Evolutionary conservation across 2,888 invertebrate species (phyloP), one percentile per base, ranked within the genome.

Genomic region (Pocota personata): DNA sequence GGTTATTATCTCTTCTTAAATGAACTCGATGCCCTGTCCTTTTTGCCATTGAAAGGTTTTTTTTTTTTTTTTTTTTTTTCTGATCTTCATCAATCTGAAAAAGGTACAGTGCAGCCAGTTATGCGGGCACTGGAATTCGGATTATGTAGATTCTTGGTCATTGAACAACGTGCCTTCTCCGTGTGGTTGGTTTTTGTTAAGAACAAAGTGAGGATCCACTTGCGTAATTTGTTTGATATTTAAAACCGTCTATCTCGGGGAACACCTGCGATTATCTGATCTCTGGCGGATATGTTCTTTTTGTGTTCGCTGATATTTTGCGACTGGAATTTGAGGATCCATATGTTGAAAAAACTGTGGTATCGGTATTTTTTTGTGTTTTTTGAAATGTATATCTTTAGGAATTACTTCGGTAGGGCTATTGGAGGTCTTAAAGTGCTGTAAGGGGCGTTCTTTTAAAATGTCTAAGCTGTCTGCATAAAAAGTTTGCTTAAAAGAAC

Each of bases 231-330:
- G 86, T 82, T 86, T 86, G 86, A 86, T 86, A 86, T 86, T 86
- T 72, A 86, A 86, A 86, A 86, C 86, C 86, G 60, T 76, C 60
- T 35, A 60, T 55, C 16, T 40, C 14, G 66, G 60, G 73, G 86
- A 82, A 86, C 86, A 86, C 86, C 86, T 86, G 86, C 82, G 86
- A 86, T 77, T 82, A 86, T 86, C 82, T 86, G 86, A 86, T 86
- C 76, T 80, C 84, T 80, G 80, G 80, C 80, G 66, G 71, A 82
- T 86, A 76, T 80, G 73, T 75, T 50, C 62, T 69, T 72, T 75
- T 79, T 55, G 60, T 43, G 27, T 24, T 46, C 14, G 55, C 40
- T 30, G 32, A 48, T 40, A 16, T 69, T 50, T 67, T 75, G 64
- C 50, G 72, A 16, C 27, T 43, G 78, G 66, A 67, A 78, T 72